Base-by-base conservation (phyloP, 92 coral and sea anemone genomes). In the Phymanthus crucifer region DNA sequence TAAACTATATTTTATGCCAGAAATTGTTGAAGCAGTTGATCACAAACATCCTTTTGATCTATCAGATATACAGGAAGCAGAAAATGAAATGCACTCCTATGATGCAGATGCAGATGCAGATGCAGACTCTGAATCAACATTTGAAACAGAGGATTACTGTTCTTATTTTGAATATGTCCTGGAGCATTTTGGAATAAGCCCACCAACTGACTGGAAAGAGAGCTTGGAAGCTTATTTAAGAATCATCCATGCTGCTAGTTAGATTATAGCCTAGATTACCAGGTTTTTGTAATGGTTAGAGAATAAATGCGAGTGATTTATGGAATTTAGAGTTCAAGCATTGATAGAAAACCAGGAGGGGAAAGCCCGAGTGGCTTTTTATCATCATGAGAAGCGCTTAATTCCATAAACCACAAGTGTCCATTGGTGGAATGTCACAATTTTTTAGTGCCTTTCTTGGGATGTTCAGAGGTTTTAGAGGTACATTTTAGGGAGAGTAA, bases 1-100 rank as follows among this genome's bases (percentile, higher is more conserved):
- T 79, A 69, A 83, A 47, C 87, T 83, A 58, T 83, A 47, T 70
- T 71, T 78, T 48, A 71, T 84, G 69, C 88, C 83, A 78, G 83
- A 78, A 56, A 66, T 77, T 66, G 83, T 83, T 45, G 83, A 38
- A 58, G 56, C 74, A 45, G 78, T 65, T 40, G 88, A 85, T 71
- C 78, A 72, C 72, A 72, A 34, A 74, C 88, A 85, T 78, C 73
- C 73, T 47, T 85, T 57, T 64, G 78, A 84, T 37, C 13, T 34
- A 19, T 32, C 56, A 32, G 84, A 85, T 69, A 40, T 85, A 46
- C 72, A 78, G 66, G 88, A 79, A 79, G 78, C 76, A 64, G 79
- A 73, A 43, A 79, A 74, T 71, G 84, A 85, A 72, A 52, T 84
- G 5, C 10, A 45, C 45, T 24, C 74, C 66, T 37, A 72, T 70